phyloP scores from a whole-genome alignment of 2,797 vertebrate species.

The Malurus leucopterus region DNA sequence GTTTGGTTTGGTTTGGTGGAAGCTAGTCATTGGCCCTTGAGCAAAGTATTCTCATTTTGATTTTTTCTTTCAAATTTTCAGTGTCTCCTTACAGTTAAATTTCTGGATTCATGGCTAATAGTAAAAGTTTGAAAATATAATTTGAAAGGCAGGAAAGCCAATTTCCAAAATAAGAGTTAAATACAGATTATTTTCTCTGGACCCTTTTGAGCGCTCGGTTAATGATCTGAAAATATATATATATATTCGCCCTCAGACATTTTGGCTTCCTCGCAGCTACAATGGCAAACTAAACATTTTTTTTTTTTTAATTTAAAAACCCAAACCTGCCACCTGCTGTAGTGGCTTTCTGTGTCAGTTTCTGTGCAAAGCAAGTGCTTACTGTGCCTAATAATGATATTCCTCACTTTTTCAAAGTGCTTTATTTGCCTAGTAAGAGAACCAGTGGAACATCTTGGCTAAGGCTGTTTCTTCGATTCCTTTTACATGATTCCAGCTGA shows the following conservation, averaged over 20 bases:
- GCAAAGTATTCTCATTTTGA: background rate
- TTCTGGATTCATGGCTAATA: background rate
- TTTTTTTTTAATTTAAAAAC: fast-evolving
- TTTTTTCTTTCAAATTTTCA: background rate
- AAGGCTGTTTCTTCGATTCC: background rate
- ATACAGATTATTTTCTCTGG: no score
- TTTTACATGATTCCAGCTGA: background rate
- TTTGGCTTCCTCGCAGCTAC: background rate
- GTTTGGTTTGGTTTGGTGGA: background rate
- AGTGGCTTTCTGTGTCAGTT: background rate
- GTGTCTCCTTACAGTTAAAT: background rate
- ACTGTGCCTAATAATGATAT: background rate
- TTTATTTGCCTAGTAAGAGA: background rate
- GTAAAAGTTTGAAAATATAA: background rate
- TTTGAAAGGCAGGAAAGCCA: background rate
- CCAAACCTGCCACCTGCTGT: background rate
- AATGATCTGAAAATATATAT: background rate
- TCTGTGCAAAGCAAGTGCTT: background rate
- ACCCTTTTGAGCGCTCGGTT: background rate
- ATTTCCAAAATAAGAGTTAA: background rate
- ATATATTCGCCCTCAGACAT: background rate
- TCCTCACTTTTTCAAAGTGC: background rate
- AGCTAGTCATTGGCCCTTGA: background rate
- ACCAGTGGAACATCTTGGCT: background rate
- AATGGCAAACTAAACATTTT: background rate